Evolutionary conservation across 2,888 invertebrate species (phyloP).

Genomic region (Auanema freiburgensis): DNA sequence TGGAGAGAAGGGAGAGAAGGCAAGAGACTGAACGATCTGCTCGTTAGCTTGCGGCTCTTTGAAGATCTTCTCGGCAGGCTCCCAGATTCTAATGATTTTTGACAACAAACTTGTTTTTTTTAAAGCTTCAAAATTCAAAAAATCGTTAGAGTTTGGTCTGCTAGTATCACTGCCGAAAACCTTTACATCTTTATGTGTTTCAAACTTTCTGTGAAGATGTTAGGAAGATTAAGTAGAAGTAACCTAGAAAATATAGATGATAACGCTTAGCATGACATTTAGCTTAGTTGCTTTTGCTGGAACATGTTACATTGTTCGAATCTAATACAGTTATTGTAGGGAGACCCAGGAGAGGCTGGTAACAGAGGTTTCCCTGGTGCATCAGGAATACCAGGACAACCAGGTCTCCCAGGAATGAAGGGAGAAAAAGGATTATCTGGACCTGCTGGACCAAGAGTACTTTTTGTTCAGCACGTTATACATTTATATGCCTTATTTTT

Average conservation of each 20-base stretch:
- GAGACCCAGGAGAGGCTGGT: conserved; percentile 63
- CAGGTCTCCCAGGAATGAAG: conserved; percentile 67
- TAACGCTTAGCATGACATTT: conserved; percentile 15
- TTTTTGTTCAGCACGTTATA: conserved; percentile 19
- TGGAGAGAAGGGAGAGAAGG: conserved; percentile 74
- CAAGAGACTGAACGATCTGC: conserved; percentile 23
- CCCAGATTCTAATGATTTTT: too few species aligned
- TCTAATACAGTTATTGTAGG: conserved; percentile 42
- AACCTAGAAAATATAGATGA: background rate
- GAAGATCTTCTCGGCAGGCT: too few species aligned
- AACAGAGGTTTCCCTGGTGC: conserved; percentile 61
- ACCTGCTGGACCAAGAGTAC: conserved; percentile 72
- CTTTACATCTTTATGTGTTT: too few species aligned
- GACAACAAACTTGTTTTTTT: too few species aligned
- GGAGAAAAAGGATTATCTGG: conserved; percentile 70
- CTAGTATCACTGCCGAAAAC: too few species aligned
- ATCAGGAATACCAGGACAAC: conserved; percentile 68
- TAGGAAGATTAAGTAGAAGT: background rate
- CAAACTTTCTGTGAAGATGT: too few species aligned
- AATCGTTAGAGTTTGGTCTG: too few species aligned
- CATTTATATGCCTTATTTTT: conserved; percentile 10
- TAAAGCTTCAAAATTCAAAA: too few species aligned
- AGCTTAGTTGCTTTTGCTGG: conserved; percentile 11
- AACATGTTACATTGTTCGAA: conserved; percentile 8
- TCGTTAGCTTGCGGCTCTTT: conserved; percentile 6